Percentiles rank a stretch among this genome's conserved stretches.
Conservation (phyloP, 2,113 vertebrate genomes). For the Bufo bufo region DNA sequence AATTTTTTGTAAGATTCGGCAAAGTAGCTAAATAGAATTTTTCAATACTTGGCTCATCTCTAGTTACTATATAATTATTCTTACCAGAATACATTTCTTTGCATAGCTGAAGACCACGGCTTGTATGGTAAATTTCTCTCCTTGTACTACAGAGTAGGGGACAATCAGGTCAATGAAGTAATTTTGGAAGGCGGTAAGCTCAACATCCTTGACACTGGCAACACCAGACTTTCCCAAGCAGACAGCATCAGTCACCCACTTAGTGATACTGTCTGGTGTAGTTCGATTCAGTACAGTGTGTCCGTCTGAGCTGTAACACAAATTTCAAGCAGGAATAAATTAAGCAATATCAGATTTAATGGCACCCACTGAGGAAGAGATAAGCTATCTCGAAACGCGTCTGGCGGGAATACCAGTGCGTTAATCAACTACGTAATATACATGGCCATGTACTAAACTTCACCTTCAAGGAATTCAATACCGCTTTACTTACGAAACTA, state of each 20-base stretch:
- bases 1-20: no score
- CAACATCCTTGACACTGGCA: constrained; percentile 71
- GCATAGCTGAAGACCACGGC: constrained; percentile 80
- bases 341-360: background rate
- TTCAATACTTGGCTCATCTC: no score
- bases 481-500: no score
- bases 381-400: no score
- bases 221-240: constrained; percentile 79
- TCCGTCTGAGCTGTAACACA: constrained; percentile 62
- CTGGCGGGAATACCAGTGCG: no score
- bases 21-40: no score
- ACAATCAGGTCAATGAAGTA: constrained; percentile 81
- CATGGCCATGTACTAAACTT: no score
- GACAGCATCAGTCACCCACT: constrained; percentile 83
- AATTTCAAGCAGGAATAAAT: background rate
- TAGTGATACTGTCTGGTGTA: constrained; percentile 81
- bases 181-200: constrained; percentile 79
- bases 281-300: constrained; percentile 65
- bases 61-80: background rate
- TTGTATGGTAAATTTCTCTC: constrained; percentile 80
- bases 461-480: no score
- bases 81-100: constrained; percentile 67
- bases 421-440: no score
- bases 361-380: no score
- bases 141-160: constrained; percentile 81